A percentile compares a stretch with the other conserved stretches of the same genome.
Evolutionary conservation across 2,797 vertebrate species (phyloP).

Genomic region (Cyclopterus lumpus): DNA sequence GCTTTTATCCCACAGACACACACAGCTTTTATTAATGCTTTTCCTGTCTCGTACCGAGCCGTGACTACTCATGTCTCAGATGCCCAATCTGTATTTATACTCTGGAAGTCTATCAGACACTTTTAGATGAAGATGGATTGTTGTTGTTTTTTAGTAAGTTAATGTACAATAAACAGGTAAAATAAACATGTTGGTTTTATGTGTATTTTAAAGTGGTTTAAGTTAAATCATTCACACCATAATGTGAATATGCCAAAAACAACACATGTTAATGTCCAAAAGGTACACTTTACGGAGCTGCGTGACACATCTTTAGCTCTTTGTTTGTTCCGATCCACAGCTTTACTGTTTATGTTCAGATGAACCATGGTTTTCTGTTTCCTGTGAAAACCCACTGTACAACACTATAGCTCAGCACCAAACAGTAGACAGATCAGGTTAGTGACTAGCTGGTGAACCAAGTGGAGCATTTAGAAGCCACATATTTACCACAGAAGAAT

Average conservation of each 20-base stretch:
- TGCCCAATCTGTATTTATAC: not conserved
- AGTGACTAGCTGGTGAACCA: not conserved
- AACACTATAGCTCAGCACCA: not conserved
- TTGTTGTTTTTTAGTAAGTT: not conserved
- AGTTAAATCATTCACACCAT: not conserved
- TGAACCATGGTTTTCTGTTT: not conserved
- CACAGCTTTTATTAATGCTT: slow-evolving; percentile 39
- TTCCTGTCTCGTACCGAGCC: slow-evolving; percentile 10
- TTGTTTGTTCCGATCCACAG: not conserved
- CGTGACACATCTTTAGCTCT: not conserved
- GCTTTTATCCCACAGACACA: slow-evolving; percentile 22
- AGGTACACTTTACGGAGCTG: not conserved
- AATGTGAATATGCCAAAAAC: not conserved
- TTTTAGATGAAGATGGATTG: not conserved
- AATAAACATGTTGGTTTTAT: not conserved
- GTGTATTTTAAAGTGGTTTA: not conserved
- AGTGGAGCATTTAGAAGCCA: not conserved
- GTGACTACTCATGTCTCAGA: slow-evolving; percentile 1
- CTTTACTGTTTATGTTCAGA: not conserved
- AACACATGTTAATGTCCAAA: not conserved
- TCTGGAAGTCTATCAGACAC: not conserved
- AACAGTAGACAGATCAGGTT: not conserved
- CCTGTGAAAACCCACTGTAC: not conserved
- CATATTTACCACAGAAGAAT: not conserved
- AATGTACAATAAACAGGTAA: not conserved